Evolutionary conservation across 2,888 invertebrate species (phyloP), one percentile per base, ranked within the genome.

Genomic region (Nomada lathburiana): DNA sequence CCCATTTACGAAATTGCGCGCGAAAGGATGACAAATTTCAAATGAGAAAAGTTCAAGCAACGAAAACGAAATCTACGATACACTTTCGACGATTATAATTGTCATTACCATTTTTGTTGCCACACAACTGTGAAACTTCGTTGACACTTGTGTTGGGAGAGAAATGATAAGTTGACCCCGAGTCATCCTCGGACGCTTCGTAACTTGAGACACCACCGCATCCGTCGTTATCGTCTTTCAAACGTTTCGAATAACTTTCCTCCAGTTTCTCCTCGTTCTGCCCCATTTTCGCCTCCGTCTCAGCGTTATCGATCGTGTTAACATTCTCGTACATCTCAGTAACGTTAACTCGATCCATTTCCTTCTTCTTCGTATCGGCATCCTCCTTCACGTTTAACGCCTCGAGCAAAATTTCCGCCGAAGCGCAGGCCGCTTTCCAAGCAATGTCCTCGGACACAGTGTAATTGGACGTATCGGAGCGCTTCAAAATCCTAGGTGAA

Each of bases 361-460:
- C 76, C 13, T 59, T 65, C 11, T 52, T 62, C 3, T 53, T 52
- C 1, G 52, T 20, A 10, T 55, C 44, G 1, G n/a, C 18, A 1
- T 83, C 62, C 10, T 90, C 85, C 50, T 89, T 92, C 0, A 92
- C 88, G 36, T 90, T 92, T 20, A 93, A 83, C 0, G 92, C 92
- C 62, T 92, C 92, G 9, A 93, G 83, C 5, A 93, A 72, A 72
- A 93, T 90, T 44, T 92, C 93, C 2, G 93, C 93, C 2, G 93
- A 93, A 4, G 93, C 93, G 44, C 93, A 93, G 0, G 93, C 93
- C 5, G 92, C 92, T 59, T 92, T 92, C 93, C 93, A 93, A 3
- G 92, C 89, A 2, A 91, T 86, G 23, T 93, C 93, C 55, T 84
- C 83, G 9, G 70, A 69, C 9, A 83, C 60, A 2, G 85, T 80